phyloP scores from a whole-genome alignment of 2,888 invertebrate genomes.

The Euspilapteryx auroguttella region DNA sequence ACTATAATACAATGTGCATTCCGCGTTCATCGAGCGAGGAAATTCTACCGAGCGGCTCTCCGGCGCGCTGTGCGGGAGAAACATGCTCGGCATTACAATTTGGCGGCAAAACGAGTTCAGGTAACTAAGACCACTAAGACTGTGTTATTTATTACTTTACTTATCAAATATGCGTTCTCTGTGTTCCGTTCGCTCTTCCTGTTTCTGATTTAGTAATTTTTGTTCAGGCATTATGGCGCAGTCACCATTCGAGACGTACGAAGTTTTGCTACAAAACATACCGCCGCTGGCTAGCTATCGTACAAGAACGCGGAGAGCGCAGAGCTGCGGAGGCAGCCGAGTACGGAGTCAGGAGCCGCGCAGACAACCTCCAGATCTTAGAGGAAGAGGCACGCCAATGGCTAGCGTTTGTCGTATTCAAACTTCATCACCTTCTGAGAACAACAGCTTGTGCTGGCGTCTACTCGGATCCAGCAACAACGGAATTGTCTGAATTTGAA shows the following conservation, averaged over 20 bases:
- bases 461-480: slow-evolving; percentile 28
- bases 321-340: slow-evolving; percentile 39
- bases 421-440: slow-evolving; percentile 42
- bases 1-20: slow-evolving; percentile 39
- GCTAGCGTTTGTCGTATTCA: slow-evolving; percentile 47
- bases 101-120: slow-evolving; percentile 34
- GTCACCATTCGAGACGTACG: slow-evolving; percentile 33
- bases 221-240: slow-evolving; percentile 41
- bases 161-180: too few species aligned
- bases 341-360: slow-evolving; percentile 35
- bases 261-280: slow-evolving; percentile 42
- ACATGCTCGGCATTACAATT: slow-evolving; percentile 28
- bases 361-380: slow-evolving; percentile 35
- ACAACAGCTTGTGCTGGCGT: slow-evolving; percentile 36
- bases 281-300: slow-evolving; percentile 34
- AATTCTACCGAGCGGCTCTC: slow-evolving; percentile 24
- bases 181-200: too few species aligned
- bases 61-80: slow-evolving; percentile 30
- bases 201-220: too few species aligned
- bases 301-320: slow-evolving; percentile 35
- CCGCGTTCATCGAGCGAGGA: slow-evolving; percentile 27
- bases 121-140: too few species aligned
- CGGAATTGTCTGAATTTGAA: slow-evolving; percentile 39
- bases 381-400: slow-evolving; percentile 46
- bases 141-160: too few species aligned